phyloP scores from a whole-genome alignment of 2,888 invertebrate genomes.

The Pycnomerus fuliginosus region DNA sequence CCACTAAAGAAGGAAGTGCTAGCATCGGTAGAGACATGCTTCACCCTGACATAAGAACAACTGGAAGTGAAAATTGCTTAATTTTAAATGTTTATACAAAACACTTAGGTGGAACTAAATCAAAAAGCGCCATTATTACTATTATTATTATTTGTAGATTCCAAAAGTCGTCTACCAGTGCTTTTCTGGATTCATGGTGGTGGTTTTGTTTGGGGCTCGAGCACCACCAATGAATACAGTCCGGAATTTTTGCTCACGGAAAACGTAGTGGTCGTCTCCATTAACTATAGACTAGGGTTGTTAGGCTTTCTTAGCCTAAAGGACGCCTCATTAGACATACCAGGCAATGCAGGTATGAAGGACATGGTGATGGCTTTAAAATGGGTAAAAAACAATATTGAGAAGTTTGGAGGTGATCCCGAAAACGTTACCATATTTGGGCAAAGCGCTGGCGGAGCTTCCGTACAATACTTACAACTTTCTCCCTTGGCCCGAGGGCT shows the following conservation, averaged over 20 bases:
- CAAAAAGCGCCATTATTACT: no score
- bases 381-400: conserved; percentile 56
- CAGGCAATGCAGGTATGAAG: conserved; percentile 58
- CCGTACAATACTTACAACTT: conserved; percentile 54
- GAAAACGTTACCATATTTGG: conserved; percentile 55
- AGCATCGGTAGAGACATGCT: conserved; percentile 32
- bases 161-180: no score
- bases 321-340: conserved; percentile 52
- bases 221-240: conserved; percentile 36
- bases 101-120: background rate
- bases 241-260: conserved; percentile 39
- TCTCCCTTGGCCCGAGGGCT: conserved; percentile 53
- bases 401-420: conserved; percentile 38
- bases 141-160: no score
- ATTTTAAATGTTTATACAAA: conserved; percentile 40
- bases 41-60: conserved; percentile 11
- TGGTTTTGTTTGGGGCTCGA: conserved; percentile 47
- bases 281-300: conserved; percentile 42
- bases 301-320: conserved; percentile 54
- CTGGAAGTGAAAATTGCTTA: conserved; percentile 42
- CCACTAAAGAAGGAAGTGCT: conserved; percentile 32
- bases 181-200: conserved; percentile 55
- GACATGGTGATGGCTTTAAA: conserved; percentile 56
- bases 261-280: conserved; percentile 39
- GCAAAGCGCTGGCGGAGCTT: conserved; percentile 56